Percentiles rank a stretch among this genome's conserved stretches.
phyloP scores from a whole-genome alignment of 1,140 invertebrate genomes.

The Drosophila saltans region DNA sequence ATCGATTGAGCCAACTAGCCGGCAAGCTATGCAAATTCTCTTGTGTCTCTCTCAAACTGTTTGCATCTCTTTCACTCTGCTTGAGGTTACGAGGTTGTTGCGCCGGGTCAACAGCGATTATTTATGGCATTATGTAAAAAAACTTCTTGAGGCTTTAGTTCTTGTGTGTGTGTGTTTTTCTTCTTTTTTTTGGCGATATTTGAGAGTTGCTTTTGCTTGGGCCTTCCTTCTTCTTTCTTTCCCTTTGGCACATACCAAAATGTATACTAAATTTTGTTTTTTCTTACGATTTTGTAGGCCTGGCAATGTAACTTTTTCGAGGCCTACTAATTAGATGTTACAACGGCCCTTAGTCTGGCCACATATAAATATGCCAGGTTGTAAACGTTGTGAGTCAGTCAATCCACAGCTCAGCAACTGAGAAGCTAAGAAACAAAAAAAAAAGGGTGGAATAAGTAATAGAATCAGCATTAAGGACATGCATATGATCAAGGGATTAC shows the following conservation, averaged over 20 bases:
- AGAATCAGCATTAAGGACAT: conserved; percentile 34
- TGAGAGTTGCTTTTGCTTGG: conserved; percentile 5
- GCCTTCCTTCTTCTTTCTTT: conserved; percentile 31
- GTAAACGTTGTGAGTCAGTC: conserved; percentile 61
- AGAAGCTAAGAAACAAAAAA: conserved; percentile 9
- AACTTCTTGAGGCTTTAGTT: conserved; percentile 43
- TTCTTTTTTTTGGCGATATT: background rate
- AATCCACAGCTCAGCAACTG: conserved; percentile 50
- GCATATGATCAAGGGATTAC: conserved; percentile 57
- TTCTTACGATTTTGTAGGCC: conserved; percentile 19
- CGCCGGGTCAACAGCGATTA: conserved; percentile 51
- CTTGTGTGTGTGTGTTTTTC: background rate
- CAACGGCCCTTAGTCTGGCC: conserved; percentile 3
- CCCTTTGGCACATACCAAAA: background rate
- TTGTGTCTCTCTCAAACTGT: conserved; percentile 45
- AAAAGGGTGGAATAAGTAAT: conserved; percentile 5
- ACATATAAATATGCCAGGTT: conserved; percentile 66
- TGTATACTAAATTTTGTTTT: background rate
- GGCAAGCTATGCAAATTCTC: conserved; percentile 51
- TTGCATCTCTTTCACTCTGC: conserved; percentile 19
- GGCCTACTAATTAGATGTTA: conserved; percentile 44
- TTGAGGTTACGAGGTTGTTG: conserved; percentile 38
- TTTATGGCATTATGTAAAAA: conserved; percentile 74
- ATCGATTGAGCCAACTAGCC: conserved; percentile 31
- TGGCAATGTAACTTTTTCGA: conserved; percentile 33